Percentiles rank a stretch among this genome's conserved stretches.
phyloP scores from a whole-genome alignment of 2,113 vertebrate genomes.

The Dromiciops gliroides region DNA sequence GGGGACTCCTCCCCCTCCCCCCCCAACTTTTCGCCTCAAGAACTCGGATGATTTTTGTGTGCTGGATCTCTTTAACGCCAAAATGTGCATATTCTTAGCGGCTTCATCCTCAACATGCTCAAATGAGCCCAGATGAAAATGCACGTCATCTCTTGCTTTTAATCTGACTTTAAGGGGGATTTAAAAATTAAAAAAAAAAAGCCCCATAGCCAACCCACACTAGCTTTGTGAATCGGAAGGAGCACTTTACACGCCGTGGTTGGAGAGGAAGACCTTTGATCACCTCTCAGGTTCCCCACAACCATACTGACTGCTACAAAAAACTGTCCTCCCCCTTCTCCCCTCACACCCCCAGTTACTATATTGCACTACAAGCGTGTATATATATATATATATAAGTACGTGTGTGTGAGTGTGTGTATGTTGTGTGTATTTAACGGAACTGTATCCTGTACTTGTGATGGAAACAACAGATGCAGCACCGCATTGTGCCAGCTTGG shows the following conservation, averaged over 20 bases:
- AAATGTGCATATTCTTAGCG: conserved; percentile 50
- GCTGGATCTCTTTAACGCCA: conserved; percentile 57
- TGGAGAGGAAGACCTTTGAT: conserved; percentile 64
- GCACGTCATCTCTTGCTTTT: background rate
- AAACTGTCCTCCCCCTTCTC: conserved; percentile 66
- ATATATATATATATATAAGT: conserved; percentile 67
- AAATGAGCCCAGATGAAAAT: background rate
- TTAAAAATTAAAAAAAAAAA: background rate
- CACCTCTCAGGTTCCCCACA: conserved; percentile 61
- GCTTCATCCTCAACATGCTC: background rate
- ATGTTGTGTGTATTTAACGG: conserved; percentile 77
- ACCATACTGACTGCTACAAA: conserved; percentile 73
- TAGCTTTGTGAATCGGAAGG: conserved; percentile 84
- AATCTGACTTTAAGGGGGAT: conserved; percentile 3
- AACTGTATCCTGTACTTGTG: conserved; percentile 77
- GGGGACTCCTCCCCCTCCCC: too few species aligned
- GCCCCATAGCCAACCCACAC: conserved; percentile 46
- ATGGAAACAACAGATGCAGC: conserved; percentile 65
- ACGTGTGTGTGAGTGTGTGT: conserved; percentile 67
- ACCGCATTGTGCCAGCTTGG: conserved; percentile 67
- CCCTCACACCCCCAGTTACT: conserved; percentile 75
- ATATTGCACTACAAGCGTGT: conserved; percentile 76
- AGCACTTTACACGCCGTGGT: conserved; percentile 86
- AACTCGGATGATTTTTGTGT: background rate
- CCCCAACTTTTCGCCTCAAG: background rate